phyloP scores from a whole-genome alignment of 2,113 vertebrate genomes.

The Ceuthmochares aereus region DNA sequence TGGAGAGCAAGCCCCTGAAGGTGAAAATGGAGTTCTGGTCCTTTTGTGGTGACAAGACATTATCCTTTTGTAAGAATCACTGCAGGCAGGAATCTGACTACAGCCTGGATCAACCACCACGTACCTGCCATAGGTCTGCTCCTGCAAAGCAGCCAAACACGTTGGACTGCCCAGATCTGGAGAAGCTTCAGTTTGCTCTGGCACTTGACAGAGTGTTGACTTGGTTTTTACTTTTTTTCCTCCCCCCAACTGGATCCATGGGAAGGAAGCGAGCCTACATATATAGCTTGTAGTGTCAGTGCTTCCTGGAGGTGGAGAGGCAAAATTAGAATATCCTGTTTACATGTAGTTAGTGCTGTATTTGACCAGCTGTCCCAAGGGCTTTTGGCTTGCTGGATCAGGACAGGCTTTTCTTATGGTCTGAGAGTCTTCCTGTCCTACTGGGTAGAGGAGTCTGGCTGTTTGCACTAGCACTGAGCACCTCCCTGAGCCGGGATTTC shows the following conservation, averaged over 20 bases:
- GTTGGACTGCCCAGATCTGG: neutral
- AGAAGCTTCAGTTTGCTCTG: neutral
- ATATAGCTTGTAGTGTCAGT: neutral
- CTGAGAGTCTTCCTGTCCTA: neutral
- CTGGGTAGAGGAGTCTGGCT: neutral
- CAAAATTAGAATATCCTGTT: constrained; percentile 61
- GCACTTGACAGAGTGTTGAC: neutral
- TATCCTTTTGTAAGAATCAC: neutral
- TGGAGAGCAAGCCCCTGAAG: neutral
- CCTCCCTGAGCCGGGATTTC: neutral
- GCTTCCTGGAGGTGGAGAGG: neutral
- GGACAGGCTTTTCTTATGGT: neutral
- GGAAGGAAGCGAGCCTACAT: neutral
- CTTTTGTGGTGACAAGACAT: too few relatives aligned
- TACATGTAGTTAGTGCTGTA: neutral
- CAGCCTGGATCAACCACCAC: neutral
- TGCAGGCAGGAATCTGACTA: neutral
- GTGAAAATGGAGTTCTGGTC: neutral
- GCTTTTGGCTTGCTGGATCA: neutral
- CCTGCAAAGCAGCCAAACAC: neutral
- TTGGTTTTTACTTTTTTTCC: neutral
- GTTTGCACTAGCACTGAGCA: neutral
- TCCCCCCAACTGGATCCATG: neutral
- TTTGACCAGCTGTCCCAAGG: constrained; percentile 15
- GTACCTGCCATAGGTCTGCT: neutral